Base-by-base conservation (phyloP, 2,797 vertebrate genomes). In the Ataeniobius toweri region DNA sequence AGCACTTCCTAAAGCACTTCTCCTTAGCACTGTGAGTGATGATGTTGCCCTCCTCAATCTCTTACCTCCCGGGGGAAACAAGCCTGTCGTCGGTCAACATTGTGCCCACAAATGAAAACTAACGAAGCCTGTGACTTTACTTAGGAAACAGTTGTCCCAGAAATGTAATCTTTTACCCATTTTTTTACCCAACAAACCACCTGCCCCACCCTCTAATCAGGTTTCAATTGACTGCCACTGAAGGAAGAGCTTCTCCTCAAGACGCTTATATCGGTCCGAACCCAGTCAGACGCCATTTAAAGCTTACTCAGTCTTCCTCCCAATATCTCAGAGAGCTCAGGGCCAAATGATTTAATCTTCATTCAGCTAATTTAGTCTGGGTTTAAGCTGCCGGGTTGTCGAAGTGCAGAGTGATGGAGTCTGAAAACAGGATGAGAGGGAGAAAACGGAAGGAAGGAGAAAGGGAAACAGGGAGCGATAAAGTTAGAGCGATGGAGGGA, bases 271-370 rank as follows among this genome's bases (percentile, higher is more conserved):
- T 84, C 85, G 89, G 91, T 93, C 92, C 89, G 78, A 90, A 89
- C 82, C 83, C 85, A 91, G 93, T 93, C 92, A 93, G 92, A 91
- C 90, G 83, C 82, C 89, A 93, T 93, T 93, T 92, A 93, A 91
- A 92, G 88, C 89, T 91, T 92, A 92, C 91, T 94, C 92, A 83
- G 90, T 93, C 93, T 92, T 91, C 89, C 86, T 90, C 91, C 90
- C 93, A 94, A 94, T 94, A 93, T 93, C 92, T 91, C 61, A 82
- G 90, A 92, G 89, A 93, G 93, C 93, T 94, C 90, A 92, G 81
- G 90, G 92, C 92, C 92, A 94, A 93, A 94, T 93, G 90, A 93
- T 94, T 94, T 95, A 94, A 95, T 95, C 94, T 95, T 95, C 94
- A 94, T 95, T 95, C 92, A 88, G 91, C 91, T 95, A 94, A 94